phyloP scores from a whole-genome alignment of 2,888 invertebrate species.

The Limenitis camilla region DNA sequence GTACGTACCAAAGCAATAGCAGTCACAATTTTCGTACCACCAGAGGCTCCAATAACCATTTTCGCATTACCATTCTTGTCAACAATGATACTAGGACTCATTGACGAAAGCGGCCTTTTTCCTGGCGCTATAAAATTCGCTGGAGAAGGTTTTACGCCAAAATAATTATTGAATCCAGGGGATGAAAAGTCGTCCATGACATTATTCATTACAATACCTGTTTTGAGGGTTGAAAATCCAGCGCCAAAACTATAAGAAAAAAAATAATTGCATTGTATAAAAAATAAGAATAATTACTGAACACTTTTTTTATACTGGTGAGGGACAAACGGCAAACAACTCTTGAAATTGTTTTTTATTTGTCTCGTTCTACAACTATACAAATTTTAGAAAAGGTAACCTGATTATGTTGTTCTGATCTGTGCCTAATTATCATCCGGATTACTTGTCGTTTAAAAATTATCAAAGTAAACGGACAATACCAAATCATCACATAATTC shows the following conservation, averaged over 20 bases:
- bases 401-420: no score
- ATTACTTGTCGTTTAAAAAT: no score
- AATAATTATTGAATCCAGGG: slow-evolving; percentile 80
- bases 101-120: slow-evolving; percentile 90
- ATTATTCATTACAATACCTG: slow-evolving; percentile 95
- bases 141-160: slow-evolving; percentile 83
- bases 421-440: no score
- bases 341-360: no score
- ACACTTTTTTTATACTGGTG: no score
- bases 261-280: background rate
- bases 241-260: slow-evolving; percentile 83
- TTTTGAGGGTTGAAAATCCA: slow-evolving; percentile 82
- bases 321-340: no score
- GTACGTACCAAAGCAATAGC: slow-evolving; percentile 77
- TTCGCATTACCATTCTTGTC: slow-evolving; percentile 78
- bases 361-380: no score
- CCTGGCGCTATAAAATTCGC: slow-evolving; percentile 86
- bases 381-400: no score
- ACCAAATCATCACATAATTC: no score
- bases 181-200: slow-evolving; percentile 97
- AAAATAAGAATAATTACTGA: no score
- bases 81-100: slow-evolving; percentile 87
- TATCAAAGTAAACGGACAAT: no score
- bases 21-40: slow-evolving; percentile 88
- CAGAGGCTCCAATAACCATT: slow-evolving; percentile 86